Conservation (phyloP, 2,888 invertebrate genomes). For the Lepidocyrtinus sp. region DNA sequence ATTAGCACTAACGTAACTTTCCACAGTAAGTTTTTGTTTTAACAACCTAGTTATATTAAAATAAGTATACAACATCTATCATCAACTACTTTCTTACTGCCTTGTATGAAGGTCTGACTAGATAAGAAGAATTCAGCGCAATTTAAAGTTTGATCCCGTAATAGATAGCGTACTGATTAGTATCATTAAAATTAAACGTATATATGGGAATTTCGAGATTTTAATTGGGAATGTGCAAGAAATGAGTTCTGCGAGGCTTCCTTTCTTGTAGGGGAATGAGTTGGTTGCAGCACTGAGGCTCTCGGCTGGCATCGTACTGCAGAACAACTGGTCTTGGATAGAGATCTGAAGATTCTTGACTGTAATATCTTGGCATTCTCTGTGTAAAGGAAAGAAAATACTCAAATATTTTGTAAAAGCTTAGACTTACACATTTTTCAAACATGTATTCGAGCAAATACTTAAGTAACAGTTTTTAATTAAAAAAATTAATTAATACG, state of each 20-base stretch:
- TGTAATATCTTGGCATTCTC: constrained; percentile 36
- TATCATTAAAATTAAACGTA: too few relatives aligned
- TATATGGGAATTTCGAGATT: too few relatives aligned
- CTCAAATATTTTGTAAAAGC: background rate
- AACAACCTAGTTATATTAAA: too few relatives aligned
- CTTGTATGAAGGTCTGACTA: background rate
- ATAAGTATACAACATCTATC: too few relatives aligned
- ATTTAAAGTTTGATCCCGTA: background rate
- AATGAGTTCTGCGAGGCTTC: constrained; percentile 22
- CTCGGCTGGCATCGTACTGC: constrained; percentile 25
- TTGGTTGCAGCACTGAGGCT: constrained; percentile 39
- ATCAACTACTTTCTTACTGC: background rate
- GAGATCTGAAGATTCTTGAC: constrained; percentile 6
- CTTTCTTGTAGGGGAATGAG: constrained; percentile 50
- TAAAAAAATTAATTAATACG: background rate
- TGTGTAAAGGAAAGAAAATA: constrained; percentile 4
- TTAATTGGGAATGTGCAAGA: constrained; percentile 14
- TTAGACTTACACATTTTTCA: background rate
- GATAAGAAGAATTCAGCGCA: background rate
- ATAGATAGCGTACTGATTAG: too few relatives aligned
- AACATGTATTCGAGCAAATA: background rate
- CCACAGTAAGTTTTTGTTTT: too few relatives aligned
- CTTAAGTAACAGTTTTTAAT: background rate
- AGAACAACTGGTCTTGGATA: constrained; percentile 32
- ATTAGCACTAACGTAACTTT: background rate